These are phyloP conservation scores for Heliothis peltigera DNA, from an alignment of 2,888 invertebrate genomes.

Conservation along the genomic window DNA sequence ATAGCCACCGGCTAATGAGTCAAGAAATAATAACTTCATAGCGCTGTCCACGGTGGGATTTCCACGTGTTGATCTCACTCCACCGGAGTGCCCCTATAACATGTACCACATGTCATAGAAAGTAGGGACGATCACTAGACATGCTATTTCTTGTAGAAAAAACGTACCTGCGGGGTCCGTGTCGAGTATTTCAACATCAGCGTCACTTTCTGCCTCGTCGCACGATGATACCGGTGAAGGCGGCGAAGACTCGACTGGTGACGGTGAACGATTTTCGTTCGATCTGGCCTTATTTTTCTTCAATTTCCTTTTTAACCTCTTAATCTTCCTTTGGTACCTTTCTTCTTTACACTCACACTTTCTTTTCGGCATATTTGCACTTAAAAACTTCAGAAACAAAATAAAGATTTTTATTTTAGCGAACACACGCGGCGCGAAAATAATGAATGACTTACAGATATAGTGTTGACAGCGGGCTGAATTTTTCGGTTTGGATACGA, in stretches of 20 bases:
- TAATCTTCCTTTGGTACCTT: constrained; percentile 9
- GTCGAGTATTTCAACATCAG: neutral
- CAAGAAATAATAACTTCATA: no score
- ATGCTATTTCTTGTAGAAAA: neutral
- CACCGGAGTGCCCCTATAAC: constrained; percentile 15
- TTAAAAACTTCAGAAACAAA: no score
- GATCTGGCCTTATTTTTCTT: neutral
- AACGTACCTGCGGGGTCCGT: neutral
- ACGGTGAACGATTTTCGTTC: no score
- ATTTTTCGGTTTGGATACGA: no score
- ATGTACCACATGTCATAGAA: constrained; percentile 12
- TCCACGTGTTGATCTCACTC: constrained; percentile 12
- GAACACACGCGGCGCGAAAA: no score
- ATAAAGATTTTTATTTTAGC: no score
- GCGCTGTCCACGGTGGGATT: neutral
- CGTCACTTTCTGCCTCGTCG: constrained; percentile 6
- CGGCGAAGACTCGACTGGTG: neutral
- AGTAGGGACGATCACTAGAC: neutral
- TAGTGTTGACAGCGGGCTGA: no score
- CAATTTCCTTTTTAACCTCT: constrained; percentile 1
- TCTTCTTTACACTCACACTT: constrained; percentile 10
- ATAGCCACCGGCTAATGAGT: constrained; percentile 2
- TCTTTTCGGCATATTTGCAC: no score
- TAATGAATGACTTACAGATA: no score
- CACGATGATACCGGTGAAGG: neutral